These are phyloP conservation scores for Dermolepida albohirtum DNA, from an alignment of 2,888 invertebrate genomes.

Conservation along the genomic window DNA sequence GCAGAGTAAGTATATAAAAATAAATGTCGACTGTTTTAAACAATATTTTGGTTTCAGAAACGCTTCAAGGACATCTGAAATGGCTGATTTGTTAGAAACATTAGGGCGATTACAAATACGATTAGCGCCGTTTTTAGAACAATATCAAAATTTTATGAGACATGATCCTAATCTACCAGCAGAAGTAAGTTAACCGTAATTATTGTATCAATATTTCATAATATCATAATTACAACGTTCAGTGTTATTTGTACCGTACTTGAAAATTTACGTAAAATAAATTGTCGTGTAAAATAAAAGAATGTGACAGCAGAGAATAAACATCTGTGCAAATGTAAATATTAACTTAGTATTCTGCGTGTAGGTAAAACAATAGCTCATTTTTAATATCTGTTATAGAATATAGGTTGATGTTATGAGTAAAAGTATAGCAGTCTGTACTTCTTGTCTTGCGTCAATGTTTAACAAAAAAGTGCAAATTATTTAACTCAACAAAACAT, in stretches of 20 bases:
- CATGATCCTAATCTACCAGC: slow-evolving; percentile 70
- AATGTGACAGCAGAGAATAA: too few species aligned
- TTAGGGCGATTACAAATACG: slow-evolving; percentile 69
- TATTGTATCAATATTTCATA: neutral
- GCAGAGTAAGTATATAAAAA: slow-evolving; percentile 49
- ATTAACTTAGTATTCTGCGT: too few species aligned
- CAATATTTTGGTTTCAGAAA: slow-evolving; percentile 49
- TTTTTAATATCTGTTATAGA: too few species aligned
- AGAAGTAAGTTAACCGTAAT: slow-evolving; percentile 55
- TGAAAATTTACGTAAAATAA: too few species aligned
- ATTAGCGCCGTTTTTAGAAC: slow-evolving; percentile 75
- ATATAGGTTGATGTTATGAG: too few species aligned
- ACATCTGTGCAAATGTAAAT: too few species aligned
- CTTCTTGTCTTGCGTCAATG: too few species aligned
- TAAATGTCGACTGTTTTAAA: slow-evolving; percentile 18
- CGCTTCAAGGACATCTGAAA: slow-evolving; percentile 66
- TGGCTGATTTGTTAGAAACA: slow-evolving; percentile 70
- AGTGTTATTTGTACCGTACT: neutral
- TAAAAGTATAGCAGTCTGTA: too few species aligned
- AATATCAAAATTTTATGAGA: slow-evolving; percentile 72
- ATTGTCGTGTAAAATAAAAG: too few species aligned
- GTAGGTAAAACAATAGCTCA: too few species aligned
- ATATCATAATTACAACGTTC: neutral
- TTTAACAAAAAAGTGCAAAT: too few species aligned
- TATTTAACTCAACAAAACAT: too few species aligned